Conservation (phyloP, 2,888 invertebrate species). For the Notocelia uddmanniana region DNA sequence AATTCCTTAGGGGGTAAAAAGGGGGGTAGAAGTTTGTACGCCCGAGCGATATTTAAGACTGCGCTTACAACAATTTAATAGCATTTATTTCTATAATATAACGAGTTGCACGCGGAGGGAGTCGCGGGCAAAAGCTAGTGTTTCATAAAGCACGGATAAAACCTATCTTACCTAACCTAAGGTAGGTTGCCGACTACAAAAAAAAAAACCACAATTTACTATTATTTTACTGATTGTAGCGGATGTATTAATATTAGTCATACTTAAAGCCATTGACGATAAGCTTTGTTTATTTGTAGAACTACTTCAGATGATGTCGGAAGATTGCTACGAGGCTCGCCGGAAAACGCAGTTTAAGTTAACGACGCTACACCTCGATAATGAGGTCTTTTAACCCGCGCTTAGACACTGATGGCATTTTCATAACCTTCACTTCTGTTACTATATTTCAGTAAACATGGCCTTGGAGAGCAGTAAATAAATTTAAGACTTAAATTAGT, state of each 20-base stretch:
- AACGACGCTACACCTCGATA: slow-evolving; percentile 23
- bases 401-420: slow-evolving; percentile 12
- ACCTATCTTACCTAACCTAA: background rate
- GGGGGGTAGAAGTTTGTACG: too few relatives aligned
- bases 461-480: background rate
- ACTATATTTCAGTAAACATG: slow-evolving; percentile 5
- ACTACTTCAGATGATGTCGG: slow-evolving; percentile 3
- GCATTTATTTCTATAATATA: too few relatives aligned
- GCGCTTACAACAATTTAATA: too few relatives aligned
- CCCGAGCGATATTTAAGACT: too few relatives aligned
- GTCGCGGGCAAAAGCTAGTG: too few relatives aligned
- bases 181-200: background rate
- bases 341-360: slow-evolving; percentile 32
- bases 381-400: slow-evolving; percentile 27
- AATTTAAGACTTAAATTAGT: too few relatives aligned
- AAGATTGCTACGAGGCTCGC: slow-evolving; percentile 14
- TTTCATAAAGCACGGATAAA: background rate
- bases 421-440: slow-evolving; percentile 20
- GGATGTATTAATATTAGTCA: background rate
- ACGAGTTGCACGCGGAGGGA: too few relatives aligned
- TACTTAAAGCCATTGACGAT: slow-evolving; percentile 1
- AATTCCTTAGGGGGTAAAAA: too few relatives aligned
- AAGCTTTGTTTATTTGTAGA: slow-evolving; percentile 18
- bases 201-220: background rate
- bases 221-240: background rate